Percentiles rank a stretch among this genome's conserved stretches.
phyloP scores from a whole-genome alignment of 2,113 vertebrate species.

The Amazona vittata region DNA sequence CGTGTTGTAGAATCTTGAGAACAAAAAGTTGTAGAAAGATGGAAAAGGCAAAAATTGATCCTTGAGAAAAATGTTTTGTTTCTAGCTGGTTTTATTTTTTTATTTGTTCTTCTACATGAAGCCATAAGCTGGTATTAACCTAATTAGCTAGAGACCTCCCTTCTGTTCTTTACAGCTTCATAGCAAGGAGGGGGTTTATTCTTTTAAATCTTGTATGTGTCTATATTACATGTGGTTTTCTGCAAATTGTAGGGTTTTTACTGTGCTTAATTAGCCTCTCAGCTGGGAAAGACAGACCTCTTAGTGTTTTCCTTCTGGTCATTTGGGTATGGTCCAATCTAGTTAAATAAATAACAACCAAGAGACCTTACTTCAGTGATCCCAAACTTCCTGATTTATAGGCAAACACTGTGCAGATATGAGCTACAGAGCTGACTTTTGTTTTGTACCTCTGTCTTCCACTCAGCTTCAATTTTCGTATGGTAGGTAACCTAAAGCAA shows the following conservation, averaged over 20 bases:
- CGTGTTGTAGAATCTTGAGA: constrained; percentile 7
- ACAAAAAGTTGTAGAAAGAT: background rate
- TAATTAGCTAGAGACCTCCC: constrained; percentile 13
- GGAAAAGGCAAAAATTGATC: background rate
- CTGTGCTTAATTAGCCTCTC: constrained; percentile 27
- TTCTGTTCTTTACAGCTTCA: constrained; percentile 6
- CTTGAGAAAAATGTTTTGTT: background rate
- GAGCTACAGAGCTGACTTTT: background rate
- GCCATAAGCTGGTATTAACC: constrained; percentile 15
- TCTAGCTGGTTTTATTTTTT: background rate
- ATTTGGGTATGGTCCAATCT: constrained; percentile 15
- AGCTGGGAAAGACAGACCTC: background rate
- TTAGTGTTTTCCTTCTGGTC: constrained; percentile 28
- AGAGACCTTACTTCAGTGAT: background rate
- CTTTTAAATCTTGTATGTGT: background rate
- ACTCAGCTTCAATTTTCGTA: background rate
- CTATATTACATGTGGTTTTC: background rate
- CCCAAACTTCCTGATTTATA: background rate
- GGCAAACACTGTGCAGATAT: background rate
- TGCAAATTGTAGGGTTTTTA: background rate
- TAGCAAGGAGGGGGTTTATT: background rate
- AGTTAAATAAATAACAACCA: constrained; percentile 39
- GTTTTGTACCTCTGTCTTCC: background rate
- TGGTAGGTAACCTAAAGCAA: background rate
- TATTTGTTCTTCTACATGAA: background rate